A percentile compares a stretch with the other conserved stretches of the same genome.
These are phyloP conservation scores for Brevimyrus niger DNA, from an alignment of 2,113 vertebrate genomes.

Conservation along the genomic window DNA sequence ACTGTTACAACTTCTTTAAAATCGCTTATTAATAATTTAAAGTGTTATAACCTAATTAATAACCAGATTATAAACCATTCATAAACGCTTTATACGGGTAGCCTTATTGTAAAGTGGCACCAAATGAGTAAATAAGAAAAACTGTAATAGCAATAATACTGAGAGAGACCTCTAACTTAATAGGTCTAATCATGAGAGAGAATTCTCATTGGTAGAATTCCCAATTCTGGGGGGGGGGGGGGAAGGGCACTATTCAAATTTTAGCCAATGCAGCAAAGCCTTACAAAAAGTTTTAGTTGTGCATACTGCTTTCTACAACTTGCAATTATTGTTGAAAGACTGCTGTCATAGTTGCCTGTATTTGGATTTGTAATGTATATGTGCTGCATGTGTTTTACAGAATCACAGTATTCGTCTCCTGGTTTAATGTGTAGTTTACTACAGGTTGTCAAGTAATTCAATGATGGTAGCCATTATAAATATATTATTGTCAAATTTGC, in stretches of 20 bases:
- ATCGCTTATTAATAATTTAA: too few species aligned
- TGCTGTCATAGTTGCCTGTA: background rate
- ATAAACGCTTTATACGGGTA: too few species aligned
- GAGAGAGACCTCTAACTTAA: background rate
- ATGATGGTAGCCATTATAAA: background rate
- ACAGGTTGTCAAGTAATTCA: background rate
- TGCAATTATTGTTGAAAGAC: background rate
- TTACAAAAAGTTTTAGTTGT: background rate
- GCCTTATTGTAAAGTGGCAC: too few species aligned
- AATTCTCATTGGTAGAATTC: background rate
- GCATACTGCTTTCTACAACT: background rate
- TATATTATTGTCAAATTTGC: background rate
- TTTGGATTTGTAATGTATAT: background rate
- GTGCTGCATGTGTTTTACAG: background rate
- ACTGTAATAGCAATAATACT: background rate
- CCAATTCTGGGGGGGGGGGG: background rate
- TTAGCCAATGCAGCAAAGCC: background rate
- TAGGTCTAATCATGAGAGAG: background rate
- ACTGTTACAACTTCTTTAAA: too few species aligned
- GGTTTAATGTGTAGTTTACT: background rate
- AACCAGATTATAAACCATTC: too few species aligned
- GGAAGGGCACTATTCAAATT: background rate
- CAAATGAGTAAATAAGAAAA: background rate
- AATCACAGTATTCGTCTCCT: background rate
- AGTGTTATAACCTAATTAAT: too few species aligned